Evolutionary conservation across 2,113 vertebrate genomes (phyloP).

Genomic region (Oxygymnocypris stewartii): DNA sequence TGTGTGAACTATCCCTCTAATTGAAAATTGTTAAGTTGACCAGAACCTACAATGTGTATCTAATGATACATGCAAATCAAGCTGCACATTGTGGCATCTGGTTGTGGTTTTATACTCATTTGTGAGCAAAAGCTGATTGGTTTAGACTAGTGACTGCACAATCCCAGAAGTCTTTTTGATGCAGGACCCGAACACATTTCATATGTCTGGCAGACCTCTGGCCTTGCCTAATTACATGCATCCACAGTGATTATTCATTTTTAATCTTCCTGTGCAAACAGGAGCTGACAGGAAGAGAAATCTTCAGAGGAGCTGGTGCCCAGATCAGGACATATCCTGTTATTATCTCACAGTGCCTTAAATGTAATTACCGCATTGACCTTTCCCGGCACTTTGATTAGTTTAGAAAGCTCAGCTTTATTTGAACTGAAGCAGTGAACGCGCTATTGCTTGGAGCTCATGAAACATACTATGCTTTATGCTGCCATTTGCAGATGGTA

Average conservation of each 20-base stretch:
- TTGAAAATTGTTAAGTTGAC: neutral
- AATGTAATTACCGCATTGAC: conserved; percentile 49
- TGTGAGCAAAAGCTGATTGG: conserved; percentile 25
- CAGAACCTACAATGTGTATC: neutral
- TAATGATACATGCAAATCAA: conserved; percentile 44
- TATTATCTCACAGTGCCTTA: conserved; percentile 43
- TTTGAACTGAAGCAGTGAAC: conserved; percentile 19
- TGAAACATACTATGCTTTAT: conserved; percentile 2
- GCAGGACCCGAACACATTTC: conserved; percentile 17
- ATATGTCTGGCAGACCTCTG: conserved; percentile 30
- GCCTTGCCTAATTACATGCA: conserved; percentile 41
- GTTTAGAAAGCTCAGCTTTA: conserved; percentile 38
- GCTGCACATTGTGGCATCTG: neutral
- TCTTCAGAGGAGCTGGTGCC: neutral
- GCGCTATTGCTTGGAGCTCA: conserved; percentile 5
- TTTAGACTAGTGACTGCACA: conserved; percentile 6
- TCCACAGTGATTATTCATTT: conserved; percentile 37
- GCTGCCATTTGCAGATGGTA: conserved; percentile 18
- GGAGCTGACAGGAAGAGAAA: conserved; percentile 23
- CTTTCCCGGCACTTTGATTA: conserved; percentile 47
- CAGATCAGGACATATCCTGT: conserved; percentile 29
- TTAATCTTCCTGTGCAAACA: conserved; percentile 32
- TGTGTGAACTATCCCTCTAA: neutral
- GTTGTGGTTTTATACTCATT: conserved; percentile 35
- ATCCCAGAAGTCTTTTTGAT: conserved; percentile 30